Evolutionary conservation across 2,113 vertebrate genomes (phyloP).

Genomic region (Etia nguti): DNA sequence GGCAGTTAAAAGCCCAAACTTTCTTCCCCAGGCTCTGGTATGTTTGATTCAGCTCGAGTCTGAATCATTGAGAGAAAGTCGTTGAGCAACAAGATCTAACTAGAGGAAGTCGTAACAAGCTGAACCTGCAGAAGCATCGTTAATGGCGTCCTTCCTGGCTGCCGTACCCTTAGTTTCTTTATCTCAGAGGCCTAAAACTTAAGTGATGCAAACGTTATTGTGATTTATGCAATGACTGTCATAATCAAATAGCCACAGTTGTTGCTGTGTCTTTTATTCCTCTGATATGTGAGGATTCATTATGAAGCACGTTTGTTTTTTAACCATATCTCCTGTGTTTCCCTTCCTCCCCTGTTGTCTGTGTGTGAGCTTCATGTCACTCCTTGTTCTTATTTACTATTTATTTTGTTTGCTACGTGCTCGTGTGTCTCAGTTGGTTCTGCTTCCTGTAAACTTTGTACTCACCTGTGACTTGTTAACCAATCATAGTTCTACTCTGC

Average conservation of each 20-base stretch:
- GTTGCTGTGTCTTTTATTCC: not conserved
- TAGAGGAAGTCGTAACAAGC: not conserved
- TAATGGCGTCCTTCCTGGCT: not conserved
- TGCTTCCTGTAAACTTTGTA: not conserved
- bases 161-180: fast-evolving
- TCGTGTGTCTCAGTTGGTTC: not conserved
- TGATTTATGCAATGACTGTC: not conserved
- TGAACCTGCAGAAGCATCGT: not conserved
- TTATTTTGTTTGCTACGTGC: not conserved
- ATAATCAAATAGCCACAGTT: not conserved
- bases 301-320: not conserved
- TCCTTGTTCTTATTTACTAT: not conserved
- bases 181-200: fast-evolving
- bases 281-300: not conserved
- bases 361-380: fast-evolving
- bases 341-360: not conserved
- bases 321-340: fast-evolving
- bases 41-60: not conserved
- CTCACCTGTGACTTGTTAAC: not conserved
- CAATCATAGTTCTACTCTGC: not conserved
- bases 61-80: fast-evolving
- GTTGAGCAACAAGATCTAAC: fast-evolving
- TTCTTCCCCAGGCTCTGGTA: not conserved
- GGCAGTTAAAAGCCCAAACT: not conserved
- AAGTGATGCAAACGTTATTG: fast-evolving